These are phyloP conservation scores for Litoditis marina DNA, from an alignment of 2,888 invertebrate genomes.

Conservation along the genomic window DNA sequence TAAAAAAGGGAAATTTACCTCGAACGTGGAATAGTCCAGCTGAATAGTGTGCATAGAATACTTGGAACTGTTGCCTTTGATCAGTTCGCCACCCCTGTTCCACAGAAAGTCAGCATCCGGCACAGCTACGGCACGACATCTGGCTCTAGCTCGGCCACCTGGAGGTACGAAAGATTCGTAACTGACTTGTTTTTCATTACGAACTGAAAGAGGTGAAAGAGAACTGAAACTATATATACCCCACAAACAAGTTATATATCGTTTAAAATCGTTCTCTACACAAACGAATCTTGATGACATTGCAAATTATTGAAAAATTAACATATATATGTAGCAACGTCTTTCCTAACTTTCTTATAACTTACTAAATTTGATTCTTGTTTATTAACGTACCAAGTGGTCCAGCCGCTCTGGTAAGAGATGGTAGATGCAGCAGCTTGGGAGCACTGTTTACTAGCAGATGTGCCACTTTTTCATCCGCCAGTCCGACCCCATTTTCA, in stretches of 20 bases:
- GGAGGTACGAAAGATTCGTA: not conserved
- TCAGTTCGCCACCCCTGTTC: slow-evolving; percentile 45
- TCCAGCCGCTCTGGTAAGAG: slow-evolving; percentile 47
- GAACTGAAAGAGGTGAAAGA: too few species aligned
- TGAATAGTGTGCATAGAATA: slow-evolving; percentile 49
- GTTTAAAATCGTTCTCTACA: too few species aligned
- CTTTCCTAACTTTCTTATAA: too few species aligned
- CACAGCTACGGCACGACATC: slow-evolving; percentile 54
- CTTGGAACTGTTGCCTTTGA: slow-evolving; percentile 55
- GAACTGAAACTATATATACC: too few species aligned
- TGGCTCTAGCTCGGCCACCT: slow-evolving; percentile 34
- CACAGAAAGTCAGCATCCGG: slow-evolving; percentile 55
- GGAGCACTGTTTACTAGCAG: slow-evolving; percentile 55
- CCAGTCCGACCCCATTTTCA: slow-evolving; percentile 55
- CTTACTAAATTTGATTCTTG: not conserved
- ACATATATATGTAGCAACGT: too few species aligned
- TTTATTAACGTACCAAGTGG: slow-evolving; percentile 24
- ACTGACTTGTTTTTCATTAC: not conserved
- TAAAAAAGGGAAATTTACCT: slow-evolving; percentile 26
- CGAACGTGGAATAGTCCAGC: slow-evolving; percentile 53
- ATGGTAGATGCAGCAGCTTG: slow-evolving; percentile 34
- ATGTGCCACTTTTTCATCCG: slow-evolving; percentile 39
- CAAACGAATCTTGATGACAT: too few species aligned
- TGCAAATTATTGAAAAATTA: too few species aligned
- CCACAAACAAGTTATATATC: too few species aligned